phyloP scores from a whole-genome alignment of 1,140 invertebrate genomes.

The Drosophila asahinai region DNA sequence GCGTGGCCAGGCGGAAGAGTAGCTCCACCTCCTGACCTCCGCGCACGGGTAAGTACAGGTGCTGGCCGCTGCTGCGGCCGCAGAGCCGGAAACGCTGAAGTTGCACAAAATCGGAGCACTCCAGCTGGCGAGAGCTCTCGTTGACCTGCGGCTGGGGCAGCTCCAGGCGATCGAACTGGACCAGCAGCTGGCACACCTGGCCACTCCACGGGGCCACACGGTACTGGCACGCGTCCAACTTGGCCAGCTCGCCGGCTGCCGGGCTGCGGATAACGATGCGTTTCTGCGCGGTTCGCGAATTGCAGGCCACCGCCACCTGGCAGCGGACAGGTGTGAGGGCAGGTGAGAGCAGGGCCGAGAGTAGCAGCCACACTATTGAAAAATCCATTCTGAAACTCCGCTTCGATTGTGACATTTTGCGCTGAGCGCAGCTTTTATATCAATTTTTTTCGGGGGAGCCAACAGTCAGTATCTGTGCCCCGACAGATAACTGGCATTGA shows the following conservation, averaged over 20 bases:
- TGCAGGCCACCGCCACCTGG: constrained; percentile 59
- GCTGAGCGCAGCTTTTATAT: constrained; percentile 55
- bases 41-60: constrained; percentile 63
- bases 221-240: constrained; percentile 69
- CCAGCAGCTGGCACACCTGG: constrained; percentile 75
- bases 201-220: constrained; percentile 65
- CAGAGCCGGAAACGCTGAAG: constrained; percentile 69
- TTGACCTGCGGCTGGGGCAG: constrained; percentile 70
- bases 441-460: constrained; percentile 22
- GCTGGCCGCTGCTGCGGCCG: constrained; percentile 69
- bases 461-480: constrained; percentile 13
- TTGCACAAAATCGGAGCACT: constrained; percentile 72
- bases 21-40: constrained; percentile 57
- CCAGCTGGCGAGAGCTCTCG: constrained; percentile 44
- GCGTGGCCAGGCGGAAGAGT: constrained; percentile 45
- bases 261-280: constrained; percentile 65
- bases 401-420: constrained; percentile 54
- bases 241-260: constrained; percentile 39
- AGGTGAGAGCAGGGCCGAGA: constrained; percentile 7
- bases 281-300: constrained; percentile 56
- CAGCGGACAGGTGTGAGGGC: constrained; percentile 19
- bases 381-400: constrained; percentile 42
- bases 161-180: constrained; percentile 72
- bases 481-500: constrained; percentile 64
- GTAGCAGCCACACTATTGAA: constrained; percentile 7